Evolutionary conservation across 2,113 vertebrate genomes (phyloP), one percentile per base, ranked within the genome.

Genomic region (Austrofundulus limnaeus): DNA sequence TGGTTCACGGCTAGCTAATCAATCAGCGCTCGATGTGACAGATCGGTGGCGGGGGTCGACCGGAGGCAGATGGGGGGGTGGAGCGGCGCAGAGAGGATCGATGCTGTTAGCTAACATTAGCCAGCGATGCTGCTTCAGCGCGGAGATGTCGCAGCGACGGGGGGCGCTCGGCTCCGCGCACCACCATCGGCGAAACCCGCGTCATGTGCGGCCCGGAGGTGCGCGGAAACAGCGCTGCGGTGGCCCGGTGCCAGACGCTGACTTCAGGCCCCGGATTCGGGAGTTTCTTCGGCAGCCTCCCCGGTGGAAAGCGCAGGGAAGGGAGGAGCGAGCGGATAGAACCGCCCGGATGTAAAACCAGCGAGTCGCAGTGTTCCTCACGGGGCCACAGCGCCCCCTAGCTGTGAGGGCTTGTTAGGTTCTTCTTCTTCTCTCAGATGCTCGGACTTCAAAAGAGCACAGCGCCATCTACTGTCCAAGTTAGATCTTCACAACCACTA

Each of bases 261-360:
- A 52, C 60, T 31, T 52, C n/a, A 39, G 57, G 45, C 47, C 71
- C 52, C 39, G 76, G 45, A 34, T 68, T 81, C 60, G 17, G 51
- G 53, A 50, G 51, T 68, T 74, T 82, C 70, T 73, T 81, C 69
- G 49, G 76, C 77, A 53, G 77, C 77, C 85, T 83, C 85, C 88
- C 87, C 87, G 68, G 73, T 82, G 52, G 62, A 80, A 61, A 79
- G 78, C 68, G 71, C 70, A 85, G 82, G 78, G 72, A 69, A 73
- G 71, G 69, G 69, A 37, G 73, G 43, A 76, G 80, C 82, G 34
- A 24, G 25, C 2, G 51, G 8, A 34, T 9, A 58, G 72, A 70
- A 74, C 51, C 68, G 83, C 89, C 91, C 91, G 92, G 92, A 92
- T 86, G 85, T 83, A 61, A 71, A 82, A 66, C 82, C 61, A 12